Evolutionary conservation across 92 coral and sea anemone genomes (phyloP).

Genomic region (Zoanthus gigantus): DNA sequence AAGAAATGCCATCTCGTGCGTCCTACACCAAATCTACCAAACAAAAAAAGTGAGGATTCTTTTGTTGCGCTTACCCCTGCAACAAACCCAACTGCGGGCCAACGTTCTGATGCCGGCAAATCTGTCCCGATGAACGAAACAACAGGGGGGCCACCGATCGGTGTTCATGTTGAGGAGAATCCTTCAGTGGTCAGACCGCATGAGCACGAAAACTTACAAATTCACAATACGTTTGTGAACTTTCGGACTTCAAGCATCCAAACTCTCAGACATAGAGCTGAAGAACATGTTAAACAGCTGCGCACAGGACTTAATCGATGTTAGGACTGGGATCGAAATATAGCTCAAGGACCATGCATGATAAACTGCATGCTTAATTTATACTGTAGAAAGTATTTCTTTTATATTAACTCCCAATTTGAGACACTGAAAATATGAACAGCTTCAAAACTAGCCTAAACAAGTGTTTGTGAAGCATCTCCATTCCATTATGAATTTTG

Average conservation of each 20-base stretch:
- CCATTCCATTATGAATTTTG: too few relatives aligned
- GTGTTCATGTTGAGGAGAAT: neutral
- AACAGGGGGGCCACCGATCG: neutral
- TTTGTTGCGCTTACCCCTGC: conserved; percentile 3
- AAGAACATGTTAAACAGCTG: conserved; percentile 73
- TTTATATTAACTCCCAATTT: too few relatives aligned
- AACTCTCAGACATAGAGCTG: conserved; percentile 78
- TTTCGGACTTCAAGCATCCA: conserved; percentile 91
- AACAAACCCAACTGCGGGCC: conserved; percentile 12
- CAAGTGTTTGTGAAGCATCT: too few relatives aligned
- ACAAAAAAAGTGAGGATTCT: neutral
- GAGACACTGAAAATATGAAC: too few relatives aligned
- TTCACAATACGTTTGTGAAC: conserved; percentile 64
- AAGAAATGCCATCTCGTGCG: neutral
- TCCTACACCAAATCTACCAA: neutral
- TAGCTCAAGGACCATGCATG: neutral
- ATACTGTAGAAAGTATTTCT: neutral
- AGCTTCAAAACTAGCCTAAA: too few relatives aligned
- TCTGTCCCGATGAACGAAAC: neutral
- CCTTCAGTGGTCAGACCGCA: neutral
- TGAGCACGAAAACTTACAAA: neutral
- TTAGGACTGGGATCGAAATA: neutral
- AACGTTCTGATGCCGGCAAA: conserved; percentile 19
- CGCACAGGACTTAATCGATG: neutral
- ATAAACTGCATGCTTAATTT: neutral